These are phyloP conservation scores for Gymnocypris eckloni DNA, from an alignment of 2,797 vertebrate genomes.

Conservation along the genomic window DNA sequence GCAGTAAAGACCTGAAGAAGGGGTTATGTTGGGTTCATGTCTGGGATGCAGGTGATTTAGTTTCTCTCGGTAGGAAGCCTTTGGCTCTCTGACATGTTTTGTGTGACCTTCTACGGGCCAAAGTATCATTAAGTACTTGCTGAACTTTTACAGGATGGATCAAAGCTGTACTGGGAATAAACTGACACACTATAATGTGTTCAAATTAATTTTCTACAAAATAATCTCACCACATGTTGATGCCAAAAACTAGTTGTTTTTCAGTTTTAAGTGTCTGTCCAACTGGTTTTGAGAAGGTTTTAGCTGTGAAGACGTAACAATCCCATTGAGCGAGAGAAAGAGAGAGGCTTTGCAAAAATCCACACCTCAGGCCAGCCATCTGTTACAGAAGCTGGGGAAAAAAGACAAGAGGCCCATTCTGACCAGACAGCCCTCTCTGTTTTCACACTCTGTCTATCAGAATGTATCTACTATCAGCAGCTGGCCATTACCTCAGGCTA, in stretches of 20 bases:
- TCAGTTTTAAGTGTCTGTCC: slow-evolving; percentile 21
- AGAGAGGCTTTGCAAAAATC: slow-evolving; percentile 46
- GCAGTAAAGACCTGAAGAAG: slow-evolving; percentile 41
- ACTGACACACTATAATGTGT: slow-evolving; percentile 27
- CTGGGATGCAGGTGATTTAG: slow-evolving; percentile 58
- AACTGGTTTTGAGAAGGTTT: slow-evolving; percentile 2
- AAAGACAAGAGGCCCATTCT: slow-evolving; percentile 43
- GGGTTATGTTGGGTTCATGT: slow-evolving; percentile 50
- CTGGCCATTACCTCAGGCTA: slow-evolving; percentile 55
- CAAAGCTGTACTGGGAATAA: slow-evolving; percentile 42
- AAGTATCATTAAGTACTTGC: slow-evolving; percentile 43
- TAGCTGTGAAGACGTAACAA: slow-evolving; percentile 16
- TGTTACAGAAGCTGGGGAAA: slow-evolving; percentile 56
- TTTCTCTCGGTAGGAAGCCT: slow-evolving; percentile 47
- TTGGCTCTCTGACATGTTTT: slow-evolving; percentile 23
- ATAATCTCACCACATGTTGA: neutral
- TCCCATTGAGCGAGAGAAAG: slow-evolving; percentile 26
- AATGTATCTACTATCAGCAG: slow-evolving; percentile 58
- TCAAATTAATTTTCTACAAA: neutral
- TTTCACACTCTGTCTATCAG: slow-evolving; percentile 60
- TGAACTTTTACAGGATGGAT: slow-evolving; percentile 47
- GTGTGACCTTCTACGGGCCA: slow-evolving; percentile 45
- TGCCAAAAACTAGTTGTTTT: slow-evolving; percentile 9
- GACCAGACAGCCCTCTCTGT: slow-evolving; percentile 48
- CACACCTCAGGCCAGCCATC: slow-evolving; percentile 64